Conservation (phyloP, 2,888 invertebrate genomes). For the Agrenia bidenticulata region DNA sequence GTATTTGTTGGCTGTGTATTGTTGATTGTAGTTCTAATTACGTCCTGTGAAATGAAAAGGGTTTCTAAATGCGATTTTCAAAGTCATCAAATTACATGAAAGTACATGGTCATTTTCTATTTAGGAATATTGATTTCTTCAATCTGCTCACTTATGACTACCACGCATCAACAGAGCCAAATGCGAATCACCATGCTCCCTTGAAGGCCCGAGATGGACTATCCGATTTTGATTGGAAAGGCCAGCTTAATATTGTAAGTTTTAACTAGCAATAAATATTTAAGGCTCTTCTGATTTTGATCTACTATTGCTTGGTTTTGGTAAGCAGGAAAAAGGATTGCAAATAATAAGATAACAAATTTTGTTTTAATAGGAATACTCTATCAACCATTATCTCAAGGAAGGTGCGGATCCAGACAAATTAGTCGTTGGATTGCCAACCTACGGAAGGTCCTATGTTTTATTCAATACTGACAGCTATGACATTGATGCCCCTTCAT, state of each 20-base stretch:
- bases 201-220: slow-evolving; percentile 75
- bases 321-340: no score
- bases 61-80: no score
- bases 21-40: no score
- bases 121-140: slow-evolving; percentile 86
- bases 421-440: slow-evolving; percentile 57
- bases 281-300: no score
- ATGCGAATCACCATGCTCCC: slow-evolving; percentile 88
- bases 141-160: slow-evolving; percentile 89
- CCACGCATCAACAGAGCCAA: slow-evolving; percentile 86
- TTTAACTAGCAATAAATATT: no score
- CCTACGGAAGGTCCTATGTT: slow-evolving; percentile 84
- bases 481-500: slow-evolving; percentile 81
- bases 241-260: slow-evolving; percentile 84
- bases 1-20: no score
- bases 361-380: slow-evolving; percentile 55
- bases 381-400: slow-evolving; percentile 56
- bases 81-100: slow-evolving; percentile 7
- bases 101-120: not conserved
- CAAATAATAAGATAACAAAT: not conserved
- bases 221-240: slow-evolving; percentile 83
- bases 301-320: no score
- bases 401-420: slow-evolving; percentile 56
- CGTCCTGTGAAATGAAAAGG: no score
- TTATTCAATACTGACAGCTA: slow-evolving; percentile 80